Conservation (phyloP, 2,797 vertebrate species). For the Hypotaenidia okinawae region DNA sequence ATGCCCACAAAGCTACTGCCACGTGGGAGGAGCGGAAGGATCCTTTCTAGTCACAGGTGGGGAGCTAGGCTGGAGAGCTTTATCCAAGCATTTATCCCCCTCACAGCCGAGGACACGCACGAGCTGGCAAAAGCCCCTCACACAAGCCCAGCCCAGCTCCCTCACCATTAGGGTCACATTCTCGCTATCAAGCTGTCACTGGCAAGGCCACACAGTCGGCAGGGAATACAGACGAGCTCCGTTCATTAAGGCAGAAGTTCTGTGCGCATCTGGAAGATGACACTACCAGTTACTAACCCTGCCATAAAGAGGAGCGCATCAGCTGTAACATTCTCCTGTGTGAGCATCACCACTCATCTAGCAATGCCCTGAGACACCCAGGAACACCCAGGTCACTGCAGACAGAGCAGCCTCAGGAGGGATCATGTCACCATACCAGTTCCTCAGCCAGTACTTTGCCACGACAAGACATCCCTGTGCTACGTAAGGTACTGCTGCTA, state of each 20-base stretch:
- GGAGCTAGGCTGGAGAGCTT: neutral
- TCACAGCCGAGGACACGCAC: fast-evolving
- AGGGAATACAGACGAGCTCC: neutral
- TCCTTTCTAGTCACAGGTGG: fast-evolving
- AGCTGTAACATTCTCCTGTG: neutral
- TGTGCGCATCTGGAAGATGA: fast-evolving
- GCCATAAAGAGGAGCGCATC: neutral
- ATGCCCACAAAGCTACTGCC: neutral
- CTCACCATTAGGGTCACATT: neutral
- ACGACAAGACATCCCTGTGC: neutral
- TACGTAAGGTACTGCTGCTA: neutral
- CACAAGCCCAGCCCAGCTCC: neutral
- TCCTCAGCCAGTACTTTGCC: neutral
- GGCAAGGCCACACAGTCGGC: neutral
- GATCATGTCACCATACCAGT: fast-evolving
- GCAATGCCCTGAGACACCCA: fast-evolving
- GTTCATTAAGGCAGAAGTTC: neutral
- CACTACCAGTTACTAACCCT: neutral
- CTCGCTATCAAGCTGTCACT: neutral
- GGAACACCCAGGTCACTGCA: fast-evolving
- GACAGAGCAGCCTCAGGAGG: neutral
- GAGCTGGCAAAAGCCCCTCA: neutral
- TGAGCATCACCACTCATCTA: fast-evolving
- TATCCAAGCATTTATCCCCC: neutral
- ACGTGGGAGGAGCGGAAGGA: fast-evolving